Evolutionary conservation across 2,113 vertebrate species (phyloP).

Genomic region (Elachura formosa): DNA sequence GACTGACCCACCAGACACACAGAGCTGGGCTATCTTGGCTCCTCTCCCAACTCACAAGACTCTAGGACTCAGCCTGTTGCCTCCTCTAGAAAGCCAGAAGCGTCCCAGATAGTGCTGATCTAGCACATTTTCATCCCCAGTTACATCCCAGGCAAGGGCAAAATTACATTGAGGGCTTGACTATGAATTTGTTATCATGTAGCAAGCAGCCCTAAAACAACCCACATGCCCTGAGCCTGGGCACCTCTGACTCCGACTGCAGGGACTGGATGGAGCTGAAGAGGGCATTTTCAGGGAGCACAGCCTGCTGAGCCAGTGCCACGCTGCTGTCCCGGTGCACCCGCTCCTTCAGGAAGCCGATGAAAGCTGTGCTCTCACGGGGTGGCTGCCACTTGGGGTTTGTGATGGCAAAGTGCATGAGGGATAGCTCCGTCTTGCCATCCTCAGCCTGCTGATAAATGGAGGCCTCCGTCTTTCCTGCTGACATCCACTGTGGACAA

Average conservation of each 20-base stretch:
- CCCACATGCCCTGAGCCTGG: not conserved
- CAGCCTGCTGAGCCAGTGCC: slow-evolving; percentile 73
- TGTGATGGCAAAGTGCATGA: slow-evolving; percentile 99
- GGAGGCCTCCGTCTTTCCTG: slow-evolving; percentile 93
- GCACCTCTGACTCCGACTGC: slow-evolving; percentile 88
- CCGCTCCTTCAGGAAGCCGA: slow-evolving; percentile 92
- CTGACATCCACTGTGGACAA: slow-evolving; percentile 88
- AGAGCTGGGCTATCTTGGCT: not conserved
- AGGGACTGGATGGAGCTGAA: slow-evolving; percentile 83
- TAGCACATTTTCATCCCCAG: not conserved
- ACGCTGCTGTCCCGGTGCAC: slow-evolving; percentile 87
- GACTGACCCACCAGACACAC: not conserved
- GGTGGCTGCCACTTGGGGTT: slow-evolving; percentile 98
- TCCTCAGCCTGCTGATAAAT: slow-evolving; percentile 98
- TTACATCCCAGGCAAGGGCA: not conserved
- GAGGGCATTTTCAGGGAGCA: slow-evolving; percentile 76
- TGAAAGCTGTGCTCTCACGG: slow-evolving; percentile 91
- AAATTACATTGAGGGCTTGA: not conserved
- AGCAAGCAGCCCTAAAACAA: not conserved
- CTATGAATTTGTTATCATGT: not conserved
- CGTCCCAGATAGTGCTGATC: not conserved
- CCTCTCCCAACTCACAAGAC: not conserved
- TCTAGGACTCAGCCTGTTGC: not conserved
- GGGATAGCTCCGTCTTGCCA: slow-evolving; percentile 94
- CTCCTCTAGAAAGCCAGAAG: not conserved